These are phyloP conservation scores for Drosophila villosipedis DNA, from an alignment of 2,888 invertebrate genomes.

Conservation along the genomic window DNA sequence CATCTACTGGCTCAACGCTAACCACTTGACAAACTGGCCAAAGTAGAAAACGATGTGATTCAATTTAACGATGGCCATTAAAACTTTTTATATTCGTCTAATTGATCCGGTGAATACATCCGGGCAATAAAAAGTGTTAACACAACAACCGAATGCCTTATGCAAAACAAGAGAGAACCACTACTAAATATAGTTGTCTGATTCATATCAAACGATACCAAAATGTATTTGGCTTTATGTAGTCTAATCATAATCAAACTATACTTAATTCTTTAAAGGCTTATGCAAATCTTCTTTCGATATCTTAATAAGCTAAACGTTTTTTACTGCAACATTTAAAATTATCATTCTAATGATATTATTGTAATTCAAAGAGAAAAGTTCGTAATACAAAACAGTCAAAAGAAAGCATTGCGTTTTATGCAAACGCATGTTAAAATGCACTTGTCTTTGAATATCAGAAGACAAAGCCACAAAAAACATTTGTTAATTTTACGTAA, in stretches of 20 bases:
- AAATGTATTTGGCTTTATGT: not conserved
- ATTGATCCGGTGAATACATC: slow-evolving; percentile 65
- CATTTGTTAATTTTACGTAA: not conserved
- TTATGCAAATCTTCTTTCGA: not conserved
- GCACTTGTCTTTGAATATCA: not conserved
- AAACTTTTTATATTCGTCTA: slow-evolving; percentile 64
- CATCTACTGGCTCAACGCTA: slow-evolving; percentile 13
- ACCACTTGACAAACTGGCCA: slow-evolving; percentile 50
- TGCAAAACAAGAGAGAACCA: not conserved
- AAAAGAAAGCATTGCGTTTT: not conserved
- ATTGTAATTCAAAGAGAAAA: not conserved
- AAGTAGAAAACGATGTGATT: slow-evolving; percentile 51
- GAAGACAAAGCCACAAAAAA: not conserved
- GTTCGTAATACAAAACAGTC: not conserved
- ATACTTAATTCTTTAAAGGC: not conserved
- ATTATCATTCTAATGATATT: not conserved
- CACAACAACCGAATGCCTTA: slow-evolving; percentile 21
- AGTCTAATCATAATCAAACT: not conserved
- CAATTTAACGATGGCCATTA: slow-evolving; percentile 60
- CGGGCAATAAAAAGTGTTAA: slow-evolving; percentile 61
- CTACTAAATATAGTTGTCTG: not conserved
- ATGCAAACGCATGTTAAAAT: too few species aligned
- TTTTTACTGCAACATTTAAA: not conserved
- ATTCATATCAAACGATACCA: not conserved
- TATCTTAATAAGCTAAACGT: not conserved